These are phyloP conservation scores for Percopsis transmontana DNA, from an alignment of 2,113 vertebrate genomes.

Conservation along the genomic window DNA sequence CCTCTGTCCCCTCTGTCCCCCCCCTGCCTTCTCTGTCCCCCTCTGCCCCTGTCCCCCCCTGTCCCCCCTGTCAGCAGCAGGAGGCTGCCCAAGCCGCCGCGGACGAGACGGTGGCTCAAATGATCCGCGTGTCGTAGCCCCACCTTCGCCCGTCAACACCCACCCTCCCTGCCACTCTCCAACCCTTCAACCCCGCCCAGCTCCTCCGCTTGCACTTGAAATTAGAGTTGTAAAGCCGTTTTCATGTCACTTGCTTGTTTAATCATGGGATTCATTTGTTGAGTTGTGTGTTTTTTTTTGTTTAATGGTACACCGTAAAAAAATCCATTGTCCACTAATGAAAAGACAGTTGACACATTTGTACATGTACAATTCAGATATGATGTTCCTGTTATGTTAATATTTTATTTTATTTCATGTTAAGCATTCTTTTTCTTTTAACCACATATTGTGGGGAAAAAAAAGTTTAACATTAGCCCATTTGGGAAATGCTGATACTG, in stretches of 20 bases:
- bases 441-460: slow-evolving; percentile 3
- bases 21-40: slow-evolving; percentile 16
- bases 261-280: slow-evolving; percentile 30
- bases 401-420: slow-evolving; percentile 41
- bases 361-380: no score
- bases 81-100: slow-evolving; percentile 83
- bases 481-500: slow-evolving; percentile 34
- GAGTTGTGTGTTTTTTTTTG: slow-evolving; percentile 46
- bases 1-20: slow-evolving; percentile 18
- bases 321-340: not conserved
- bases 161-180: slow-evolving; percentile 39
- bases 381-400: no score
- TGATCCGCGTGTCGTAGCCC: slow-evolving; percentile 92
- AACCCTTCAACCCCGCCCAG: slow-evolving; percentile 20
- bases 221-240: slow-evolving; percentile 32
- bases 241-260: slow-evolving; percentile 26
- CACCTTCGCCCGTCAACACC: slow-evolving; percentile 25
- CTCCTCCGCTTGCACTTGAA: slow-evolving; percentile 12
- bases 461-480: slow-evolving; percentile 14
- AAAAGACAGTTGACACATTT: not conserved
- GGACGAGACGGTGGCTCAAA: slow-evolving; percentile 93
- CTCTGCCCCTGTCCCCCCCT: not conserved
- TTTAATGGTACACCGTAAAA: slow-evolving; percentile 50
- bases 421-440: slow-evolving; percentile 14
- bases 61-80: slow-evolving; percentile 66